phyloP scores from a whole-genome alignment of 2,797 vertebrate species.

The Urocyon cinereoargenteus region DNA sequence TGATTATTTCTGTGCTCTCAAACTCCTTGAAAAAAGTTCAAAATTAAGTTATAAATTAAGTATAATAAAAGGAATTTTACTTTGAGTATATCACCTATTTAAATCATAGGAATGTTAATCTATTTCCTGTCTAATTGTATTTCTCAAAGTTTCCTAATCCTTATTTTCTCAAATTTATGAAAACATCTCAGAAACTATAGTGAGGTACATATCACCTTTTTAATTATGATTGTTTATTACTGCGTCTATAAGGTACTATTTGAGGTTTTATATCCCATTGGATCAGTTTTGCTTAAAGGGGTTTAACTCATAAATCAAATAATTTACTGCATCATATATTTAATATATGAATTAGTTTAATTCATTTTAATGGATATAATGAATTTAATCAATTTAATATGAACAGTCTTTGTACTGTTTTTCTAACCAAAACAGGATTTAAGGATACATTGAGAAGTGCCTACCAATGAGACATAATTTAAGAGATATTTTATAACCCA shows the following conservation, averaged over 20 bases:
- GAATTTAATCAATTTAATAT: too few relatives aligned
- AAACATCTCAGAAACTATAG: background rate
- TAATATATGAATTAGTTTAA: background rate
- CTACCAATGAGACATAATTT: background rate
- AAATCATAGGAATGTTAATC: background rate
- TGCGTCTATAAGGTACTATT: background rate
- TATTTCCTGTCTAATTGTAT: constrained; percentile 6
- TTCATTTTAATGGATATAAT: too few relatives aligned
- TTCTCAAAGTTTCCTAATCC: background rate
- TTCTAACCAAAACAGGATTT: background rate
- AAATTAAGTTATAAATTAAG: constrained; percentile 25
- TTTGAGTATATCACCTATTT: constrained; percentile 39
- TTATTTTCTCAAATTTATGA: constrained; percentile 49
- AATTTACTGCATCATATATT: constrained; percentile 33
- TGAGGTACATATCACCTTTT: constrained; percentile 10
- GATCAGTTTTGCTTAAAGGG: background rate
- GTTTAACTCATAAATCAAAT: constrained; percentile 1
- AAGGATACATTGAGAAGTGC: background rate
- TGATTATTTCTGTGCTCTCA: background rate
- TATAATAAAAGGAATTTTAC: constrained; percentile 34
- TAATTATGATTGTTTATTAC: constrained; percentile 32
- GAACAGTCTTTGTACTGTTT: background rate
- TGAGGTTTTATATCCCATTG: background rate
- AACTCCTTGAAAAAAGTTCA: constrained; percentile 1
- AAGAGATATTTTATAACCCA: background rate